Conservation (phyloP, 1,140 invertebrate species). For the Orius insidiosus region DNA sequence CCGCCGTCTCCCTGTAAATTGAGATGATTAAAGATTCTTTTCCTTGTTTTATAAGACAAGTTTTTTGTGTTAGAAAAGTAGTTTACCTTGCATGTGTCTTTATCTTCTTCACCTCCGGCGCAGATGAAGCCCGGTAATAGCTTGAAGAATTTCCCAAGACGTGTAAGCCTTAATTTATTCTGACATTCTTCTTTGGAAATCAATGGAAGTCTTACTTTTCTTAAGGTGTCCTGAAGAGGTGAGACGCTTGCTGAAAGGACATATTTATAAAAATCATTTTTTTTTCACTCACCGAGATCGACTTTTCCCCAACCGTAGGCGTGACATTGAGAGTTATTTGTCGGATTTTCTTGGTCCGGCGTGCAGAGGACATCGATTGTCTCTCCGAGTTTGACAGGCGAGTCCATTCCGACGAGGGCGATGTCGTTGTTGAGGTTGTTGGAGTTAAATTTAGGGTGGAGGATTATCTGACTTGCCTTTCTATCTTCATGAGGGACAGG, state of each 20-base stretch:
- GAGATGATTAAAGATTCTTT: slow-evolving; percentile 23
- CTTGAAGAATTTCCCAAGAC: slow-evolving; percentile 33
- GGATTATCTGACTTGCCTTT: slow-evolving; percentile 24
- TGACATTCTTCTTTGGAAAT: slow-evolving; percentile 37
- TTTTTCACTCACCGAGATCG: slow-evolving; percentile 33
- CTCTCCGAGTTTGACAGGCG: slow-evolving; percentile 21
- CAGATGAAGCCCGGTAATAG: slow-evolving; percentile 32
- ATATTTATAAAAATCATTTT: too few species aligned
- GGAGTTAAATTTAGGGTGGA: slow-evolving; percentile 26
- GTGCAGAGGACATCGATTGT: slow-evolving; percentile 34
- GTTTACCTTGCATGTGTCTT: slow-evolving; percentile 28
- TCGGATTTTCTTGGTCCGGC: slow-evolving; percentile 21
- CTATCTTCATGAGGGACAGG: slow-evolving; percentile 35
- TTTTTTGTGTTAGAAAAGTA: slow-evolving; percentile 15
- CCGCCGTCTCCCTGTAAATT: slow-evolving; percentile 55
- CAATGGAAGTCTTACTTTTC: slow-evolving; percentile 43
- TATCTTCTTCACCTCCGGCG: slow-evolving; percentile 31
- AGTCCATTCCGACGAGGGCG: slow-evolving; percentile 27
- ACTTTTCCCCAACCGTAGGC: slow-evolving; percentile 51
- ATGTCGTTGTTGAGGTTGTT: slow-evolving; percentile 29
- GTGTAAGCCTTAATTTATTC: slow-evolving; percentile 32
- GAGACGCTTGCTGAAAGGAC: slow-evolving; percentile 23
- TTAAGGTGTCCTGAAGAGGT: slow-evolving; percentile 37
- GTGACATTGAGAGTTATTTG: slow-evolving; percentile 27
- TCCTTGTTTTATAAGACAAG: background rate